phyloP scores from a whole-genome alignment of 2,797 vertebrate genomes.

The Myotis myotis region DNA sequence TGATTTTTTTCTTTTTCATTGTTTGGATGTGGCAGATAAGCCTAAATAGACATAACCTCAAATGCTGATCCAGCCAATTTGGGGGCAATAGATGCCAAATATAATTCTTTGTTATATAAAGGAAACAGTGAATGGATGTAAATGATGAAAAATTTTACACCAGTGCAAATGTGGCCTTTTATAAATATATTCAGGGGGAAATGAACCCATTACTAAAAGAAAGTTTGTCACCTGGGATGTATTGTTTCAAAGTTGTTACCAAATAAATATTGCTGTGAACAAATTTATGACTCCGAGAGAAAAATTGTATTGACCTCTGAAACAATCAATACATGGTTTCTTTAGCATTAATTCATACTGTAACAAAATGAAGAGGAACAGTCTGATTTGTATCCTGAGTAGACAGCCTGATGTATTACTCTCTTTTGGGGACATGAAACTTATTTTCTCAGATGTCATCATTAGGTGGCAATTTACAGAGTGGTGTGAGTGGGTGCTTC shows the following conservation, averaged over 20 bases:
- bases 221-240: not conserved
- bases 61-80: not conserved
- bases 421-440: not conserved
- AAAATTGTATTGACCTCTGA: conserved; percentile 15
- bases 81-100: not conserved
- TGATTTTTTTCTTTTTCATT: not conserved
- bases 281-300: conserved; percentile 7
- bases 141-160: conserved; percentile 52
- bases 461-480: conserved; percentile 35
- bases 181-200: conserved; percentile 11
- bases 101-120: conserved; percentile 23
- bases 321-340: not conserved
- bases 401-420: not conserved
- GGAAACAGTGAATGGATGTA: not conserved
- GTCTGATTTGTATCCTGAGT: not conserved
- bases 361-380: conserved; percentile 29
- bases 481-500: not conserved
- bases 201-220: not conserved
- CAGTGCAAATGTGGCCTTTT: not conserved
- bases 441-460: not conserved
- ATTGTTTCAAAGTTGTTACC: conserved; percentile 39
- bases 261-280: conserved; percentile 37
- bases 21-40: not conserved
- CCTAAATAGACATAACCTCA: not conserved
- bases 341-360: conserved; percentile 28